phyloP scores from a whole-genome alignment of 1,140 invertebrate genomes.

The Dinoponera quadriceps region DNA sequence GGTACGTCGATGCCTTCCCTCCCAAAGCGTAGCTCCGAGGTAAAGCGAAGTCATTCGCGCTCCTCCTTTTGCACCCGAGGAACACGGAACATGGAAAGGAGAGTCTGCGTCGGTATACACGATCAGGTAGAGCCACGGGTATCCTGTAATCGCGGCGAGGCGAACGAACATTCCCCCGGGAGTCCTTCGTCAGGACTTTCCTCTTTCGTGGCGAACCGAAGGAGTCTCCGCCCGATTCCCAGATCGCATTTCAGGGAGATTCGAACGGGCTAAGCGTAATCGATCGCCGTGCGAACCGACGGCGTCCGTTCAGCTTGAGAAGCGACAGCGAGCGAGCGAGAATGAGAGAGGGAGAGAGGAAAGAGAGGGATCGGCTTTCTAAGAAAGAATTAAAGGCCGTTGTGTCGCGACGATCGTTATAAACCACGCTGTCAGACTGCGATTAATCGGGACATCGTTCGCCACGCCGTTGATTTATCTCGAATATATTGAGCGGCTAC shows the following conservation, averaged over 20 bases:
- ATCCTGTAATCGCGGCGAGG: constrained; percentile 77
- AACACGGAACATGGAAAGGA: constrained; percentile 47
- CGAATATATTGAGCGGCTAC: constrained; percentile 6
- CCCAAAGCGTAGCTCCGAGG: background rate
- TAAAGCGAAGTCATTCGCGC: constrained; percentile 43
- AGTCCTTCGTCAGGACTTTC: constrained; percentile 81
- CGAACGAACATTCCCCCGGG: constrained; percentile 80
- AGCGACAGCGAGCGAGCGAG: background rate
- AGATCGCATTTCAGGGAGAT: constrained; percentile 78
- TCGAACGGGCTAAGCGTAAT: constrained; percentile 71
- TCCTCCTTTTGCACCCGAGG: constrained; percentile 32
- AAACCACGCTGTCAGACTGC: constrained; percentile 10
- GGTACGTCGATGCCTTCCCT: background rate
- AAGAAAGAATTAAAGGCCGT: constrained; percentile 64
- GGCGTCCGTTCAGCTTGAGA: constrained; percentile 57
- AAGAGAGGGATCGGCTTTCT: constrained; percentile 22
- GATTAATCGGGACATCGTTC: constrained; percentile 33
- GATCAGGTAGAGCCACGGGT: constrained; percentile 67
- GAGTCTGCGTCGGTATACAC: constrained; percentile 18
- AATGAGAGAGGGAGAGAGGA: background rate
- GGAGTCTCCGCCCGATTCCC: constrained; percentile 76
- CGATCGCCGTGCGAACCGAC: constrained; percentile 73
- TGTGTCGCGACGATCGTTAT: constrained; percentile 29
- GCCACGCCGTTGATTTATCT: background rate
- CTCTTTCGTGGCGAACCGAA: constrained; percentile 77